These are phyloP conservation scores for Arge pagana DNA, from an alignment of 2,888 invertebrate species.

Conservation along the genomic window DNA sequence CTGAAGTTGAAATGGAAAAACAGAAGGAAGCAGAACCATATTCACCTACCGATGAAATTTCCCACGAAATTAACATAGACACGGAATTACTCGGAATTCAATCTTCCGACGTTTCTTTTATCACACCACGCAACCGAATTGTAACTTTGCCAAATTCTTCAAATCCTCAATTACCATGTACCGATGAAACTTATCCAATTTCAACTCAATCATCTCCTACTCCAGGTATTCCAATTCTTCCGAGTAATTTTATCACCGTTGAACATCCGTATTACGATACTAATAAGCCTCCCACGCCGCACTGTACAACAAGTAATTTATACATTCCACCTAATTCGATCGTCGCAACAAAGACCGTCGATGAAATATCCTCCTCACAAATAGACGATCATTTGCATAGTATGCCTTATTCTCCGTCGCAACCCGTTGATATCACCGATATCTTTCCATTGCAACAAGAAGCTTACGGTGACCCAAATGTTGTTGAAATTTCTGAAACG, in stretches of 20 bases:
- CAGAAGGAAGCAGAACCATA: constrained; percentile 46
- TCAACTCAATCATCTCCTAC: constrained; percentile 1
- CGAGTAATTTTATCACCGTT: background rate
- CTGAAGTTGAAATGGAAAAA: constrained; percentile 47
- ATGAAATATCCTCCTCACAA: background rate
- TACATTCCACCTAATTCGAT: background rate
- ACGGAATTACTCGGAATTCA: constrained; percentile 42
- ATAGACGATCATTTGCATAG: background rate
- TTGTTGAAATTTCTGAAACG: constrained; percentile 28
- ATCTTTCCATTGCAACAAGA: background rate
- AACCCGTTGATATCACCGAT: constrained; percentile 7
- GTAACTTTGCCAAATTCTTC: background rate
- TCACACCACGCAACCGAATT: constrained; percentile 11
- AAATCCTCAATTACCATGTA: background rate
- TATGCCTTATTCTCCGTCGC: constrained; percentile 11
- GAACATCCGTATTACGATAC: background rate
- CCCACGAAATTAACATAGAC: constrained; percentile 35
- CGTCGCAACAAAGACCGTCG: background rate
- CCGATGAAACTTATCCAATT: background rate
- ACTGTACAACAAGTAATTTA: background rate
- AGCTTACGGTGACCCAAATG: background rate
- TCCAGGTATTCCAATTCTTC: background rate
- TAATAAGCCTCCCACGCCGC: constrained; percentile 7
- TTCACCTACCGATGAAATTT: constrained; percentile 50
- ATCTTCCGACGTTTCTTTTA: constrained; percentile 42